Conservation (phyloP, 92 coral and sea anemone species). For the Metridium senile region DNA sequence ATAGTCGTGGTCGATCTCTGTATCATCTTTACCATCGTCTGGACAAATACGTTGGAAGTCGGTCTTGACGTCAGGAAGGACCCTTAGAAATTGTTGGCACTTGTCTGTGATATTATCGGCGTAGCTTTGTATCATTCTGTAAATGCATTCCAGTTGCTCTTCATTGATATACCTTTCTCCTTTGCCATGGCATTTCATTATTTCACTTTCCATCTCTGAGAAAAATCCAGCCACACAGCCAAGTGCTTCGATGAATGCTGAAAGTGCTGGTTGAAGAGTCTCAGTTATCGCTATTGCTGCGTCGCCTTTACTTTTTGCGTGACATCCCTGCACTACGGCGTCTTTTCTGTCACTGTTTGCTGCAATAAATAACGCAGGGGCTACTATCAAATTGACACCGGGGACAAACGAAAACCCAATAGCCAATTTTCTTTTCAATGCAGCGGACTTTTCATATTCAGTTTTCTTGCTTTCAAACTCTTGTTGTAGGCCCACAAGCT, state of each 20-base stretch:
- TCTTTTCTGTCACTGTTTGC: slow-evolving; percentile 4
- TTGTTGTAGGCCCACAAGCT: slow-evolving; percentile 38
- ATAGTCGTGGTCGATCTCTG: background rate
- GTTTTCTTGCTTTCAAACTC: slow-evolving; percentile 42
- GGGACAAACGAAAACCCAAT: slow-evolving; percentile 52
- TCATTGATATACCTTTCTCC: background rate
- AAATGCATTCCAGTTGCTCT: background rate
- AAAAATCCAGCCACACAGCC: slow-evolving; percentile 30
- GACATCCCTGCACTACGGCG: background rate
- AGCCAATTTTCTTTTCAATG: slow-evolving; percentile 41
- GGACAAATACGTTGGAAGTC: background rate
- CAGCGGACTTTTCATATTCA: slow-evolving; percentile 32
- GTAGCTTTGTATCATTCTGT: background rate
- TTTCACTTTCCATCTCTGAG: slow-evolving; percentile 27
- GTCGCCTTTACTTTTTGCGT: slow-evolving; percentile 16
- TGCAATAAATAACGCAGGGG: slow-evolving; percentile 20
- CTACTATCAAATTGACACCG: slow-evolving; percentile 47
- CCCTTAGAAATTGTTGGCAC: background rate
- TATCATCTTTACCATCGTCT: background rate
- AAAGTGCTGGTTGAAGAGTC: slow-evolving; percentile 23
- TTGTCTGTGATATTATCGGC: background rate
- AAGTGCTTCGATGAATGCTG: slow-evolving; percentile 19
- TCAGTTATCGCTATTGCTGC: slow-evolving; percentile 12
- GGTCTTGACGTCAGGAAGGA: background rate
- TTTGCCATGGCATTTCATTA: background rate